Percentiles rank a stretch among this genome's conserved stretches.
phyloP scores from a whole-genome alignment of 2,797 vertebrate species.

The Schizopygopsis pylzovi region DNA sequence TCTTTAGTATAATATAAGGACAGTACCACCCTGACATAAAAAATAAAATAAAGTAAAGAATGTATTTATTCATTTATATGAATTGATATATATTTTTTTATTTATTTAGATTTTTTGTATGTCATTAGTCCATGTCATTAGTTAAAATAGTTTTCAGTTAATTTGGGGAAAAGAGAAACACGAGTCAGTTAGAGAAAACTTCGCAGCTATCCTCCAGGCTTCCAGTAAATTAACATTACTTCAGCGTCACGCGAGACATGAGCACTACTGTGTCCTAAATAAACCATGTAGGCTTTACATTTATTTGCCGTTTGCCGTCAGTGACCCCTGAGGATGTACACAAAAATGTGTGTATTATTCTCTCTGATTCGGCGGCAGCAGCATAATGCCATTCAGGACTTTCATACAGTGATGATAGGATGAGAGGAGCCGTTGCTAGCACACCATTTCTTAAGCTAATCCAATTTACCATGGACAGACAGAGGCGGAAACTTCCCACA shows the following conservation, averaged over 20 bases:
- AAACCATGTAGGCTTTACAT: constrained; percentile 6
- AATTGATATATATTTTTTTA: background rate
- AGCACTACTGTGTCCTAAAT: constrained; percentile 56
- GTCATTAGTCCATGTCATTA: background rate
- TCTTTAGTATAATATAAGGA: background rate
- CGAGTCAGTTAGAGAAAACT: background rate
- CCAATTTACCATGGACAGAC: constrained; percentile 69
- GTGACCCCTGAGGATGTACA: constrained; percentile 28
- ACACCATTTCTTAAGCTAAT: constrained; percentile 74
- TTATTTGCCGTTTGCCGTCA: constrained; percentile 5
- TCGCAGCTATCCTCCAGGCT: constrained; percentile 10
- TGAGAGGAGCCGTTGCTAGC: constrained; percentile 66
- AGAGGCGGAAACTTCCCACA: constrained; percentile 64
- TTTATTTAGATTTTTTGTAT: background rate
- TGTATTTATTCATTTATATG: background rate
- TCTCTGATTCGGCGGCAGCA: constrained; percentile 36
- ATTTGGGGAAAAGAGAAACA: constrained; percentile 5
- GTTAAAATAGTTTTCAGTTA: constrained; percentile 10
- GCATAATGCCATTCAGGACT: constrained; percentile 68
- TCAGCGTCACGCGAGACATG: background rate
- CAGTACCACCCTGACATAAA: background rate
- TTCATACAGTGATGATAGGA: constrained; percentile 57
- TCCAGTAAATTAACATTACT: constrained; percentile 38
- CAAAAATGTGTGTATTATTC: constrained; percentile 40
- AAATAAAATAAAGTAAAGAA: background rate